Evolutionary conservation across 2,113 vertebrate species (phyloP), one percentile per base, ranked within the genome.

Genomic region (Oryzias curvinotus): DNA sequence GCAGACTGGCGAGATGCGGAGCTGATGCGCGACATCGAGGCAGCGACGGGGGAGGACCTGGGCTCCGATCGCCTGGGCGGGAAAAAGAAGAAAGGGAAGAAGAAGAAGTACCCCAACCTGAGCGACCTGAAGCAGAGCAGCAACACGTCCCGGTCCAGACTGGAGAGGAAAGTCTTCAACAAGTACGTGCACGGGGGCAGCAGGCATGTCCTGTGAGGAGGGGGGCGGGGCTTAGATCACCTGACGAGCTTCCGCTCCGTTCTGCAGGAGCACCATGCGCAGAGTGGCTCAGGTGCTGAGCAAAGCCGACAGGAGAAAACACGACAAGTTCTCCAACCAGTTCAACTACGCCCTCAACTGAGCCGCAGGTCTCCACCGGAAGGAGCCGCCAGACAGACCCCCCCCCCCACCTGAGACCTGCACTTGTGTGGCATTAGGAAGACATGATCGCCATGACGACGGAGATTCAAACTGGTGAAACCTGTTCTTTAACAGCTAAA

Each of bases 271-370:
- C 4, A 79, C 93, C 4, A 14, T 98, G 91, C 93, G 92, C 52
- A 83, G 96, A 19, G 92, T 96, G 1, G 79, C 91, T 47, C 81
- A 93, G 13, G 94, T 93, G 43, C 91, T 98, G 95, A 94, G 89
- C 80, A 91, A 74, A 69, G 75, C 93, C 64, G 97, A 98, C 91
- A 84, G 46, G 54, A 93, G 90, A 59, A 98, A 96, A 75, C 97
- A 99, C 0, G 95, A 98, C 61, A 98, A 98, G 89, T 99, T 98
- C 86, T 91, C 95, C 68, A 98, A 98, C 91, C 96, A 99, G 88
- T 99, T 98, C 75, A 98, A 98, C 90, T 98, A 99, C 0, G 95
- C 96, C 0, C 86, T 98, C 79, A 92, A 93, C 71, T 99, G 88
- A 93, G 21, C 61, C 0, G 1, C 30, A 28, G 19, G 57, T 13